Conservation (phyloP, 2,797 vertebrate species). For the Chaetophractus vellerosus region DNA sequence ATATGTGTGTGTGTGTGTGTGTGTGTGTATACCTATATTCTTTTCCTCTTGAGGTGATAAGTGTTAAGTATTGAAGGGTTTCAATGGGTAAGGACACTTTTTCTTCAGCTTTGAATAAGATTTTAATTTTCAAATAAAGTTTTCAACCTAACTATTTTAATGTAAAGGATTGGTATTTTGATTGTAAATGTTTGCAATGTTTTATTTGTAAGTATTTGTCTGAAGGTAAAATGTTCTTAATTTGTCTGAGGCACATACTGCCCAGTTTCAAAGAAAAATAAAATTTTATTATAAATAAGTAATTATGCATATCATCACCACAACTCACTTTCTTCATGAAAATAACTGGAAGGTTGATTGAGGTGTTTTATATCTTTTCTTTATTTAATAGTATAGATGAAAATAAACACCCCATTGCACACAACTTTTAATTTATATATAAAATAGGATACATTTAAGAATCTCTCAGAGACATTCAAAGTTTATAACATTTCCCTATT, state of each 20-base stretch:
- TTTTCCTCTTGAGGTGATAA: background rate
- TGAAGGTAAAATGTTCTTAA: background rate
- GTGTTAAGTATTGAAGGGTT: background rate
- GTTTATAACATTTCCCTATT: slow-evolving; percentile 54
- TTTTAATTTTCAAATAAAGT: slow-evolving; percentile 22
- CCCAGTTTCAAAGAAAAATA: background rate
- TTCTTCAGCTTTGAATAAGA: background rate
- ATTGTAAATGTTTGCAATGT: background rate
- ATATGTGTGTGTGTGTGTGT: too few relatives aligned
- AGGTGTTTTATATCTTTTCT: background rate
- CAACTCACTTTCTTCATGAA: background rate
- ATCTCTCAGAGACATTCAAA: background rate
- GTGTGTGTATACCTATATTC: background rate
- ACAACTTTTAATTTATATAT: slow-evolving; percentile 30
- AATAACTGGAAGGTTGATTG: slow-evolving; percentile 45
- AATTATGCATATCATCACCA: background rate
- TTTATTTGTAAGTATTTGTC: background rate
- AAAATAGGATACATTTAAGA: slow-evolving; percentile 48
- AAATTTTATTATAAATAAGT: background rate
- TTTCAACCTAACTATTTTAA: background rate
- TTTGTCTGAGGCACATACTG: background rate
- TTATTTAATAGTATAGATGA: background rate
- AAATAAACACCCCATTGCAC: slow-evolving; percentile 23
- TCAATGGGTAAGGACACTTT: background rate
- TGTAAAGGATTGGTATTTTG: background rate